Base-by-base conservation (phyloP, 2,888 invertebrate species). In the Julus scandinavius region DNA sequence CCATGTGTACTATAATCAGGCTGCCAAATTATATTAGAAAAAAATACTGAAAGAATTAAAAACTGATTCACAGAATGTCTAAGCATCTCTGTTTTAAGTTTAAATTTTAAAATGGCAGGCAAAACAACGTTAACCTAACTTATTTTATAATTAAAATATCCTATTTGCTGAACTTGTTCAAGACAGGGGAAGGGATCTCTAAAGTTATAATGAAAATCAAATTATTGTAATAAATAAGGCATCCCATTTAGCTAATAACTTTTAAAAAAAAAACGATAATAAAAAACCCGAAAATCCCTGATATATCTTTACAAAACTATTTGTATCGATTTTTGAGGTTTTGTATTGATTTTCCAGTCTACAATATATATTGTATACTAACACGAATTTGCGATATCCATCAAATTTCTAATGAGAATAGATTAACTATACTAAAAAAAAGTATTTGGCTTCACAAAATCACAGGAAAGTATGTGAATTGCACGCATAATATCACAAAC, bases 381-480 rank as follows among this genome's bases (percentile, higher is more conserved):
- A 80, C 13, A 0, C 13, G 38, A 13, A 80, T 54, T 13, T 54
- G 54, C 54, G 15, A 54, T 13, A 17, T 17, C 54, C 15, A 54
- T 54, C 4, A 54, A 54, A 17, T 17, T 54, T 11, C 38, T 80
- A 80, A 13, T 80, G 38, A 63, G 20, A n/a, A 4, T 63, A 63
- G 1, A 20, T 63, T 63, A 63, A 20, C 38, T 80, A 38, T 38
- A 80, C 38, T 80, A 80, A 80, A 20, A 72, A 80, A 80, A 80
- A 29, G 15, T 38, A 80, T 40, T 38, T 80, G 80, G 80, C 80
- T 80, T 80, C 80, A 38, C 80, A 80, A 40, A 80, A 80, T 80
- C 80, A 80, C 80, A 80, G 80, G 80, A 80, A 80, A 38, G 80
- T 15, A 80, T 38, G 80, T 80, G 80, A 80, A 80, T 80, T 80